Evolutionary conservation across 2,113 vertebrate species (phyloP).

Genomic region (Raja brachyura): DNA sequence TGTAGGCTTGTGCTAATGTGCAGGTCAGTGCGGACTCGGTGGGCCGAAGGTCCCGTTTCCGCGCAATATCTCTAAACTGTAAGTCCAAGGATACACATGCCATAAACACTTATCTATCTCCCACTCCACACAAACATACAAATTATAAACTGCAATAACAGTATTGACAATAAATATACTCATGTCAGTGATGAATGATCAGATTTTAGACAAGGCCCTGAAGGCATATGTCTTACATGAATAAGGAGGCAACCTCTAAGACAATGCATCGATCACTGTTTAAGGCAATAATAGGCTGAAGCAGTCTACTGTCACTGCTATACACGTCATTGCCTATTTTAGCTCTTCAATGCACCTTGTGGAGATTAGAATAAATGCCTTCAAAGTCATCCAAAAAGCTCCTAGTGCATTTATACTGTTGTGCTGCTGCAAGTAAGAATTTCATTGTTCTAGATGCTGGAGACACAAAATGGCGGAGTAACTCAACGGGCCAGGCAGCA

Average conservation of each 20-base stretch:
- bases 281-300: neutral
- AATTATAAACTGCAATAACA: neutral
- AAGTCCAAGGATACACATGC: neutral
- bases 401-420: neutral
- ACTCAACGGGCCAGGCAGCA: too few species aligned
- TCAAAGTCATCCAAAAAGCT: neutral
- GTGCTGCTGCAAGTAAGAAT: too few species aligned
- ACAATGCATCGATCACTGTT: neutral
- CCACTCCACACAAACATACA: neutral
- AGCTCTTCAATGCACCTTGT: neutral
- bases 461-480: too few species aligned
- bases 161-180: neutral
- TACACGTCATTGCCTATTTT: neutral
- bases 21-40: too few species aligned
- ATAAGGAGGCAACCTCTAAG: neutral
- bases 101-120: neutral
- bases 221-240: neutral
- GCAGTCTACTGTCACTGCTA: neutral
- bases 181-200: neutral
- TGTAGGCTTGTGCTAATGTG: too few species aligned
- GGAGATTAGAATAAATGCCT: neutral
- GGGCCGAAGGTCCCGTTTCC: too few species aligned
- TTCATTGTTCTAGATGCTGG: too few species aligned
- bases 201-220: neutral
- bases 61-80: neutral